Evolutionary conservation across 2,113 vertebrate genomes (phyloP).

Genomic region (Calypte anna): DNA sequence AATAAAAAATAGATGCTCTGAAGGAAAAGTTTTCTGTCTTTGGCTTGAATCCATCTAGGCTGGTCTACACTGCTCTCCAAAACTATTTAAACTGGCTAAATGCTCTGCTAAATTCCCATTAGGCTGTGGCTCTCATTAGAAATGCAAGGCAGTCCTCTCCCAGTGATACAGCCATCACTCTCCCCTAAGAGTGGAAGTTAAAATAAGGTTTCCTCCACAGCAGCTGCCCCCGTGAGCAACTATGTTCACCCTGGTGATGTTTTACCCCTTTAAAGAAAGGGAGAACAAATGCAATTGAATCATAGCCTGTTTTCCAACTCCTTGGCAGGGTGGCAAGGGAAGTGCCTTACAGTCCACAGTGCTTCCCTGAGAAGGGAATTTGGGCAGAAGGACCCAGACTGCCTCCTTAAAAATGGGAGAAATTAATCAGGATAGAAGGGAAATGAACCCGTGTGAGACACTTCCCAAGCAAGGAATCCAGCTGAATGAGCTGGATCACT

Average conservation of each 20-base stretch:
- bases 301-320: background rate
- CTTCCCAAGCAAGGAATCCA: background rate
- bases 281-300: background rate
- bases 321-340: background rate
- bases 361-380: background rate
- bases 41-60: slow-evolving; percentile 33
- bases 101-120: slow-evolving; percentile 23
- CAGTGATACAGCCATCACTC: background rate
- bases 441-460: background rate
- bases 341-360: background rate
- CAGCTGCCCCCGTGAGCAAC: background rate
- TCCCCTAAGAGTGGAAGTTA: background rate
- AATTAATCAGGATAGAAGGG: background rate
- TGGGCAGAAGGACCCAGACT: background rate
- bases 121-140: background rate
- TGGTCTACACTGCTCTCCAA: background rate
- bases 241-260: background rate
- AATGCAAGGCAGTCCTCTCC: background rate
- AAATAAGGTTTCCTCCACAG: background rate
- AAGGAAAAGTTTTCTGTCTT: slow-evolving; percentile 22
- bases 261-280: background rate
- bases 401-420: background rate
- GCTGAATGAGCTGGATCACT: background rate
- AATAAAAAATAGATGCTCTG: slow-evolving; percentile 52
- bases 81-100: slow-evolving; percentile 43